Base-by-base conservation (phyloP, 2,797 vertebrate genomes). In the Acrossocheilus fasciatus region DNA sequence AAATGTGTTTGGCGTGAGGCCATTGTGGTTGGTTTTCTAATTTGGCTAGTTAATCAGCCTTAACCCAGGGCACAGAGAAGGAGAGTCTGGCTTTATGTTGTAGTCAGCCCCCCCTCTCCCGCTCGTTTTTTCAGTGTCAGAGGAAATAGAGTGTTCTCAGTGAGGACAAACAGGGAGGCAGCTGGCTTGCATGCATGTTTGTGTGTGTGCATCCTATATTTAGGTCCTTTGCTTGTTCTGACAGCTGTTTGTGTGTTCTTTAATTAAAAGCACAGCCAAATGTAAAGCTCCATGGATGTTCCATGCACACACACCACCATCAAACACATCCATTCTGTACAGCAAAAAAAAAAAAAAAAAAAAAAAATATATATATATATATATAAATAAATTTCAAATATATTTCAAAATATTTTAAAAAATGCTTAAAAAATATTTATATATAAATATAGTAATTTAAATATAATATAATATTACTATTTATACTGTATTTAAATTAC, bases 171-270 rank as follows among this genome's bases (percentile, higher is more conserved):
- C 90, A 91, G 88, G 23, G 83, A 95, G 91, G 93, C 93, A 95
- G 93, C 94, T 95, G 94, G 94, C 93, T 94, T 89, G 84, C 91
- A 94, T 92, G 93, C 94, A 92, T 93, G 90, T 88, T 78, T 89
- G 83, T 78, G 82, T 83, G 54, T 82, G 47, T 77, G 81, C 85
- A 59, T 92, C 93, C 94, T 96, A 96, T 95, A 95, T 96, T 95
- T 95, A 94, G 94, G 92, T 91, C 91, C 89, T 89, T 93, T 90
- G 92, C 91, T 89, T 91, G 90, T 91, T 94, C 90, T 93, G 92
- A 92, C 93, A 94, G 93, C 95, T 95, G 93, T 94, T 81, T 90
- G 87, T 92, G 88, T 84, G 87, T 92, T 94, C 90, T 90, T 74
- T 45, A 88, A 84, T 89, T 88, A 82, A 86, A 86, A 84, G 30